phyloP scores from a whole-genome alignment of 2,888 invertebrate species.

The Seira ritae region DNA sequence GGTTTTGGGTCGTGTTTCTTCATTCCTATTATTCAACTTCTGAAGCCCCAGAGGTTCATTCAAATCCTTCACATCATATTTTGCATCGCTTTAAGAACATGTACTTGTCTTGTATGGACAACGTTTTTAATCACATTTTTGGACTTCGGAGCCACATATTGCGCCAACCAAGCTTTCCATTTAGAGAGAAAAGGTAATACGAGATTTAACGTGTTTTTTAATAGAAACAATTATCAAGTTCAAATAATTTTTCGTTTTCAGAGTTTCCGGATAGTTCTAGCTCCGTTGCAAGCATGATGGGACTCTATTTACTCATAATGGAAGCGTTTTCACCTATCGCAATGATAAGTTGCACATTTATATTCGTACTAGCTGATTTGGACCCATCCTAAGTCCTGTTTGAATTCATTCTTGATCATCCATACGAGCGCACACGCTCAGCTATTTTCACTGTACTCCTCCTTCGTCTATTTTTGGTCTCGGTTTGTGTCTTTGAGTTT shows the following conservation, averaged over 20 bases:
- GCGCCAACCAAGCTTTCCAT: not conserved
- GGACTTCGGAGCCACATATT: not conserved
- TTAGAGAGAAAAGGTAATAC: conserved; percentile 22
- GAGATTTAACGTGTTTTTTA: not conserved
- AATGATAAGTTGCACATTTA: too few species aligned
- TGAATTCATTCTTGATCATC: too few species aligned
- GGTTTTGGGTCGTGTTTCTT: conserved; percentile 16
- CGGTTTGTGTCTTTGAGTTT: too few species aligned
- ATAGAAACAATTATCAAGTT: not conserved
- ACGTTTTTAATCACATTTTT: not conserved
- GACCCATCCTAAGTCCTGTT: too few species aligned
- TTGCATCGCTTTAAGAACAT: not conserved
- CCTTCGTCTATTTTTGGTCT: too few species aligned
- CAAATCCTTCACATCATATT: not conserved
- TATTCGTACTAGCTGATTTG: too few species aligned
- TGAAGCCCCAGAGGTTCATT: not conserved
- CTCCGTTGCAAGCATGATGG: too few species aligned
- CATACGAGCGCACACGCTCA: too few species aligned
- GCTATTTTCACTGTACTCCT: too few species aligned
- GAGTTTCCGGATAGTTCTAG: too few species aligned
- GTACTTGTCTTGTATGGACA: not conserved
- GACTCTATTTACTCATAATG: not conserved
- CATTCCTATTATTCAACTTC: not conserved
- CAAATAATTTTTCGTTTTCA: not conserved
- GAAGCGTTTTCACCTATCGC: not conserved